Conservation (phyloP, 2,888 invertebrate genomes). For the Coecobrya sp. region DNA sequence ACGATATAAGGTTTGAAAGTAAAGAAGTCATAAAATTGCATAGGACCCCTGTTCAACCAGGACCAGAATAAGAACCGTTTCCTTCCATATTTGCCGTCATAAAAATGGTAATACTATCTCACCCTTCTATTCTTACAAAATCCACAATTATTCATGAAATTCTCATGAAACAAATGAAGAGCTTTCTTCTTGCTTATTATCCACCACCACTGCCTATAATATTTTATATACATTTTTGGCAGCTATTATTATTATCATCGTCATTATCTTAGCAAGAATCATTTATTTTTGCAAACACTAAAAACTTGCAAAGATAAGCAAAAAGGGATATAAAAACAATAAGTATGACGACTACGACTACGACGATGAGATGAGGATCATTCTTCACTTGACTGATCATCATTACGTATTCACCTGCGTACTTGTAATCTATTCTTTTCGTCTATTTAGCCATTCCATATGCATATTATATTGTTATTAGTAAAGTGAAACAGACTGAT, state of each 20-base stretch:
- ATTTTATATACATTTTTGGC: conserved; percentile 24
- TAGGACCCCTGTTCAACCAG: neutral
- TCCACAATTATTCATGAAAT: conserved; percentile 19
- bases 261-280: conserved; percentile 21
- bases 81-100: conserved; percentile 64
- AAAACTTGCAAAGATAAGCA: conserved; percentile 12
- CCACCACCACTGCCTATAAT: neutral
- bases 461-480: conserved; percentile 58
- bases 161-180: neutral
- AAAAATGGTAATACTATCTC: conserved; percentile 58
- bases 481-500: conserved; percentile 54
- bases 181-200: neutral
- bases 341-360: neutral
- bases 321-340: conserved; percentile 12
- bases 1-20: neutral
- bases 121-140: neutral
- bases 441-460: conserved; percentile 45
- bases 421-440: conserved; percentile 23
- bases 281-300: conserved; percentile 38
- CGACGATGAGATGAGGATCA: conserved; percentile 14
- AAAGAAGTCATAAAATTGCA: conserved; percentile 45
- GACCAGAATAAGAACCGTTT: conserved; percentile 8
- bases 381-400: neutral
- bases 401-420: conserved; percentile 49
- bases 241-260: conserved; percentile 21